These are phyloP conservation scores for Drosophila micromelanica DNA, from an alignment of 1,140 invertebrate species.

Conservation along the genomic window DNA sequence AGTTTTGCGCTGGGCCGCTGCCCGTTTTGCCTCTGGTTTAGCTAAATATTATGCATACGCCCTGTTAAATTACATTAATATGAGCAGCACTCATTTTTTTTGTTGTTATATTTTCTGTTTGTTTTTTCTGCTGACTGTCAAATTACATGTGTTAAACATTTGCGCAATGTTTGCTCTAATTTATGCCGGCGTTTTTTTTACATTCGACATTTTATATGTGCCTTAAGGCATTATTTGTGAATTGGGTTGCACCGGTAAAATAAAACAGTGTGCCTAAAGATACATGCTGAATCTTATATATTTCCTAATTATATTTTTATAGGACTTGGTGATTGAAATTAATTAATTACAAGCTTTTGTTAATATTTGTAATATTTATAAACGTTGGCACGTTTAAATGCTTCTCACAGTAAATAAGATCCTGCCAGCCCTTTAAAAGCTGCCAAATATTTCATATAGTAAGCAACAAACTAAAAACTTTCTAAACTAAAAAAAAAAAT, in stretches of 20 bases:
- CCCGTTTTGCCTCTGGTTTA: constrained; percentile 57
- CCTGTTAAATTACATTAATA: constrained; percentile 81
- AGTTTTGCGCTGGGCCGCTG: constrained; percentile 63
- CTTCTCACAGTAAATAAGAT: background rate
- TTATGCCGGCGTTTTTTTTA: constrained; percentile 49
- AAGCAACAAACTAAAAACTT: constrained; percentile 2
- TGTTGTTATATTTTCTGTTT: constrained; percentile 23
- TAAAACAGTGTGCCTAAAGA: too few species aligned
- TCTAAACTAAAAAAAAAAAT: constrained; percentile 4
- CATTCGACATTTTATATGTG: constrained; percentile 16
- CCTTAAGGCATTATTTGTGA: constrained; percentile 39
- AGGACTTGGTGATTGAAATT: background rate
- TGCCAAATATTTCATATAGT: constrained; percentile 1
- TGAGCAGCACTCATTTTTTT: constrained; percentile 35
- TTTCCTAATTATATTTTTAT: background rate
- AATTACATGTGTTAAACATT: constrained; percentile 79
- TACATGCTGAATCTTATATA: background rate
- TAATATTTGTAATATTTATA: background rate
- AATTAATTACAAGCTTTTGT: background rate
- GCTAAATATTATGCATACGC: constrained; percentile 82
- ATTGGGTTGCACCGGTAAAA: constrained; percentile 21
- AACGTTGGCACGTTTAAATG: too few species aligned
- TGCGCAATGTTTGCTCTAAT: constrained; percentile 51
- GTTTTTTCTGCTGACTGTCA: constrained; percentile 43
- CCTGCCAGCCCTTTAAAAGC: background rate